A percentile compares a stretch with the other conserved stretches of the same genome.
Conservation (phyloP, 2,888 invertebrate species). For the Volucella zonaria region DNA sequence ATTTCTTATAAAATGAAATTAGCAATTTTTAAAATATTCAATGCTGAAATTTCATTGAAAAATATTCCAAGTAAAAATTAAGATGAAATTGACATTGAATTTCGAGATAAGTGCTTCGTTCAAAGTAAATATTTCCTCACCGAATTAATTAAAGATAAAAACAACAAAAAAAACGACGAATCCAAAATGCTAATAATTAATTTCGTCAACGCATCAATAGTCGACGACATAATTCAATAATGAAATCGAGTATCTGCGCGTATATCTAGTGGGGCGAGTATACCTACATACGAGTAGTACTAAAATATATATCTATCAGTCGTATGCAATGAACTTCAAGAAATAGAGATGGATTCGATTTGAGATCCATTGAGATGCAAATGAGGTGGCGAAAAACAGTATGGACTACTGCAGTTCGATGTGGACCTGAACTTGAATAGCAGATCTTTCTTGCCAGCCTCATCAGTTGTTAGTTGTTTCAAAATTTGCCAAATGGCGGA, state of each 20-base stretch:
- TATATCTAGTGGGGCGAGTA: conserved; percentile 12
- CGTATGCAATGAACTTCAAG: conserved; percentile 11
- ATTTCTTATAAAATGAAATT: not conserved
- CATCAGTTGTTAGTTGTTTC: too few species aligned
- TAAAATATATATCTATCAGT: conserved; percentile 20
- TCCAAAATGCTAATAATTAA: conserved; percentile 70
- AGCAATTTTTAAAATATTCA: conserved; percentile 17
- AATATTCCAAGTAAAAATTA: not conserved
- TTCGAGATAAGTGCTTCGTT: conserved; percentile 44
- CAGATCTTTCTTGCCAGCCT: too few species aligned
- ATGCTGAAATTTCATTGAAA: too few species aligned
- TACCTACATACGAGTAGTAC: too few species aligned
- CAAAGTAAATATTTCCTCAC: conserved; percentile 63
- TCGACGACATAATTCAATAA: conserved; percentile 63
- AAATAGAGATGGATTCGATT: not conserved
- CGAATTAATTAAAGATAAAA: conserved; percentile 42
- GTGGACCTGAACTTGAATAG: too few species aligned
- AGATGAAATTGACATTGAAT: conserved; percentile 61
- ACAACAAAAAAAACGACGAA: not conserved
- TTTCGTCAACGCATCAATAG: conserved; percentile 61
- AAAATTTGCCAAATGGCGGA: too few species aligned
- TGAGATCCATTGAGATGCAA: not conserved
- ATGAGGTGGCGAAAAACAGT: not conserved
- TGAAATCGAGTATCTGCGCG: conserved; percentile 37
- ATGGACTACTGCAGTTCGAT: not conserved